phyloP scores from a whole-genome alignment of 2,888 invertebrate species.

The Cenopis cana region DNA sequence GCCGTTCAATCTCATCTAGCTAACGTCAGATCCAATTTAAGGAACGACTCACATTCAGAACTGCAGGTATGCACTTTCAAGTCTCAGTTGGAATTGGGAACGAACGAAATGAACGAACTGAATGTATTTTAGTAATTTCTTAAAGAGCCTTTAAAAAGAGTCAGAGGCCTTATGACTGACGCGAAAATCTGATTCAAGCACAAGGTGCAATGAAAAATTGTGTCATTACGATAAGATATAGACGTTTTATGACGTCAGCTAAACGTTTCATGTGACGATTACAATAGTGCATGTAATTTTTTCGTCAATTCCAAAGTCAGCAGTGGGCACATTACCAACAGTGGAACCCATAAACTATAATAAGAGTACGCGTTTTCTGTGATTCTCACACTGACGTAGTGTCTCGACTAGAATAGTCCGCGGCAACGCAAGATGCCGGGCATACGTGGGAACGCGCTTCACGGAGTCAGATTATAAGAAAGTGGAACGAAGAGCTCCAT shows the following conservation, averaged over 20 bases:
- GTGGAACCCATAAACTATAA: slow-evolving; percentile 41
- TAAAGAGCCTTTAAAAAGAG: background rate
- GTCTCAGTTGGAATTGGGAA: slow-evolving; percentile 19
- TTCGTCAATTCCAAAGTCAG: slow-evolving; percentile 35
- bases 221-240: slow-evolving; percentile 6
- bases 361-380: slow-evolving; percentile 39
- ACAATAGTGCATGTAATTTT: slow-evolving; percentile 34
- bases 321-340: slow-evolving; percentile 37
- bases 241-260: slow-evolving; percentile 25
- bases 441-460: slow-evolving; percentile 32
- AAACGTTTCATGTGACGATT: slow-evolving; percentile 16
- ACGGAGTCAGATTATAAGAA: slow-evolving; percentile 15
- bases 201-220: background rate
- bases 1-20: slow-evolving; percentile 47
- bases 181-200: background rate
- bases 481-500: slow-evolving; percentile 10
- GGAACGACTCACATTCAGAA: slow-evolving; percentile 38
- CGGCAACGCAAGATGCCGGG: slow-evolving; percentile 21
- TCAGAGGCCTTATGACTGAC: background rate
- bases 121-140: background rate
- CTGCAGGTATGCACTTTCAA: slow-evolving; percentile 41
- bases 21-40: slow-evolving; percentile 48
- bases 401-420: slow-evolving; percentile 44
- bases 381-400: slow-evolving; percentile 40
- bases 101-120: slow-evolving; percentile 16